Evolutionary conservation across 2,888 invertebrate genomes (phyloP).

Genomic region (Azorinus chamasolen): DNA sequence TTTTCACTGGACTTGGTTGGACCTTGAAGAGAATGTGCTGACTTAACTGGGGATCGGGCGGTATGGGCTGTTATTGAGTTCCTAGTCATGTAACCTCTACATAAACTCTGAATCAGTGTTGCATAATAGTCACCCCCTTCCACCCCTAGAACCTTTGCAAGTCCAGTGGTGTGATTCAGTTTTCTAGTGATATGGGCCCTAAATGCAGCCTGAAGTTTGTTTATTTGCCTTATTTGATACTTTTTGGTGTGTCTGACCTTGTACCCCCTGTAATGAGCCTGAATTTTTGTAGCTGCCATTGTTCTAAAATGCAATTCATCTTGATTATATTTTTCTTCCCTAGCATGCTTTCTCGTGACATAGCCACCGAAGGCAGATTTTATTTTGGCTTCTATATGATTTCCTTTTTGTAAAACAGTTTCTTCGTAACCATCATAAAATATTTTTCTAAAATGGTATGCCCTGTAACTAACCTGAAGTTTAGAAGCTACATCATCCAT

Average conservation of each 20-base stretch:
- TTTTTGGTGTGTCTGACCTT: conserved; percentile 27
- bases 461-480: conserved; percentile 44
- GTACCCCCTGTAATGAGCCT: conserved; percentile 30
- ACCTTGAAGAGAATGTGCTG: conserved; percentile 43
- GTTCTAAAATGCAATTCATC: neutral
- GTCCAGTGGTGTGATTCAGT: conserved; percentile 14
- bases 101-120: conserved; percentile 49
- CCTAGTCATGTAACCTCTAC: conserved; percentile 48
- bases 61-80: conserved; percentile 12
- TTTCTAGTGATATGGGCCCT: conserved; percentile 48
- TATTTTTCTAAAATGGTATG: conserved; percentile 27
- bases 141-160: conserved; percentile 12
- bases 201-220: conserved; percentile 39
- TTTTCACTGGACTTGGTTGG: conserved; percentile 18
- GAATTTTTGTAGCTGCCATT: conserved; percentile 8
- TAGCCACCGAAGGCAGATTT: conserved; percentile 29
- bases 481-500: conserved; percentile 7
- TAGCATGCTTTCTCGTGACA: conserved; percentile 14
- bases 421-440: neutral
- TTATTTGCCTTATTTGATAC: conserved; percentile 14
- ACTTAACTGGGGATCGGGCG: conserved; percentile 4
- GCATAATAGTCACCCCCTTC: conserved; percentile 43
- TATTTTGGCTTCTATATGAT: conserved; percentile 14
- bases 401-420: no score
- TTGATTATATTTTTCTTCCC: neutral